Evolutionary conservation across 1,140 invertebrate genomes (phyloP).

Genomic region (Diuraphis noxia): DNA sequence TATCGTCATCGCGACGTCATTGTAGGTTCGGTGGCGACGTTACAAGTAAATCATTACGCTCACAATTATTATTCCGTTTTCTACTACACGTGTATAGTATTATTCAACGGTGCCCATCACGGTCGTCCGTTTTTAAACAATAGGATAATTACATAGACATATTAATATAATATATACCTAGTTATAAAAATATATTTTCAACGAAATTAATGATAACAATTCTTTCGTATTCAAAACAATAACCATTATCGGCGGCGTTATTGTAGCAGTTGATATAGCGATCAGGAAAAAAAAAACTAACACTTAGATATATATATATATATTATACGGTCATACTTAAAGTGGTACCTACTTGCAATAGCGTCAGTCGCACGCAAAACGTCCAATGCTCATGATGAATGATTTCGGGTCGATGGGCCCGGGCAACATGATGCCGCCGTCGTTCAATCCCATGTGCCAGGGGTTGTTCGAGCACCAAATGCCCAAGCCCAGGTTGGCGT

Average conservation of each 20-base stretch:
- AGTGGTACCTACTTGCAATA: background rate
- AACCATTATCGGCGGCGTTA: background rate
- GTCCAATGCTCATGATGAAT: conserved; percentile 43
- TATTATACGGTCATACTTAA: background rate
- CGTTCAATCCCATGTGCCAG: conserved; percentile 72
- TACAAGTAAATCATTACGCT: no score
- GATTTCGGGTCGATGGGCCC: conserved; percentile 58
- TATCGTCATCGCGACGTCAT: background rate
- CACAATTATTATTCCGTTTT: background rate
- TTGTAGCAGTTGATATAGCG: no score
- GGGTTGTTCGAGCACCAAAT: conserved; percentile 74
- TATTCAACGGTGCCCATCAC: background rate
- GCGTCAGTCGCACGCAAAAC: background rate
- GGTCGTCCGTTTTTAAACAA: background rate
- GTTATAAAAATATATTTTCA: no score
- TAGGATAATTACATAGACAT: no score
- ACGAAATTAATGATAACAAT: background rate
- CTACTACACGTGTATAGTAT: background rate
- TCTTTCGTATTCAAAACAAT: background rate
- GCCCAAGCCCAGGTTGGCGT: conserved; percentile 82
- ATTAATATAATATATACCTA: no score
- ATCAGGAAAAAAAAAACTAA: background rate
- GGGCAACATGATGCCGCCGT: conserved; percentile 70
- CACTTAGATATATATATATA: background rate
- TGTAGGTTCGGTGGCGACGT: background rate